phyloP scores from a whole-genome alignment of 2,888 invertebrate species.

The Marasmarcha lunaedactyla region DNA sequence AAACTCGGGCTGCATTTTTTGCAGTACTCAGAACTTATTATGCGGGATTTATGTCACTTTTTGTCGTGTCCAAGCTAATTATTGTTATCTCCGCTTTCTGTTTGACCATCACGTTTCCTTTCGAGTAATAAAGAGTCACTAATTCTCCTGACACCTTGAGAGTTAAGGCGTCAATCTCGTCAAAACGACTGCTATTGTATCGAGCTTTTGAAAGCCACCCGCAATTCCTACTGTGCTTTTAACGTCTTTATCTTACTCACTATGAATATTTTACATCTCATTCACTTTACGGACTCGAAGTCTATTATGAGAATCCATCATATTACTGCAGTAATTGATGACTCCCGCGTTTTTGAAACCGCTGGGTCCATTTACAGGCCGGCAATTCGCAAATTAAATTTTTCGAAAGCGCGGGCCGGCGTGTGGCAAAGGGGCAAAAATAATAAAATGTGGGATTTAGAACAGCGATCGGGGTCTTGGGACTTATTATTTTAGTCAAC shows the following conservation, averaged over 20 bases:
- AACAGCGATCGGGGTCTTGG: constrained; percentile 49
- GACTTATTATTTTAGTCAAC: constrained; percentile 69
- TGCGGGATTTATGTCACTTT: constrained; percentile 70
- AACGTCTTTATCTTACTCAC: constrained; percentile 48
- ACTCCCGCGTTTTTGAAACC: constrained; percentile 24
- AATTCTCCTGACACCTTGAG: constrained; percentile 64
- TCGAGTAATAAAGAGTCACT: constrained; percentile 62
- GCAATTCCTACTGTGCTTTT: constrained; percentile 56
- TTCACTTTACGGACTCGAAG: constrained; percentile 28
- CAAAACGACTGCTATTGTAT: constrained; percentile 47
- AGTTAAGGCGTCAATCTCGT: constrained; percentile 56
- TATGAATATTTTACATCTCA: constrained; percentile 47
- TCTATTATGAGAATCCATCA: constrained; percentile 9
- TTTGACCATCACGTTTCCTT: constrained; percentile 58
- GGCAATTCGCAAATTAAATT: constrained; percentile 52
- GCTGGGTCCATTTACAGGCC: constrained; percentile 22
- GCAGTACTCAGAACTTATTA: constrained; percentile 55
- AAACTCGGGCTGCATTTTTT: constrained; percentile 51
- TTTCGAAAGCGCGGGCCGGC: constrained; percentile 33
- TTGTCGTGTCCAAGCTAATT: constrained; percentile 63
- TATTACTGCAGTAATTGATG: constrained; percentile 22
- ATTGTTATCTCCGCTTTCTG: constrained; percentile 63
- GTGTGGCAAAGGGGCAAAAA: constrained; percentile 37
- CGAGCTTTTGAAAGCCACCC: constrained; percentile 48
- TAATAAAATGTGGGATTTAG: constrained; percentile 62